Evolutionary conservation across 64 coral and sea anemone species (phyloP).

Genomic region (Porites australiensis): DNA sequence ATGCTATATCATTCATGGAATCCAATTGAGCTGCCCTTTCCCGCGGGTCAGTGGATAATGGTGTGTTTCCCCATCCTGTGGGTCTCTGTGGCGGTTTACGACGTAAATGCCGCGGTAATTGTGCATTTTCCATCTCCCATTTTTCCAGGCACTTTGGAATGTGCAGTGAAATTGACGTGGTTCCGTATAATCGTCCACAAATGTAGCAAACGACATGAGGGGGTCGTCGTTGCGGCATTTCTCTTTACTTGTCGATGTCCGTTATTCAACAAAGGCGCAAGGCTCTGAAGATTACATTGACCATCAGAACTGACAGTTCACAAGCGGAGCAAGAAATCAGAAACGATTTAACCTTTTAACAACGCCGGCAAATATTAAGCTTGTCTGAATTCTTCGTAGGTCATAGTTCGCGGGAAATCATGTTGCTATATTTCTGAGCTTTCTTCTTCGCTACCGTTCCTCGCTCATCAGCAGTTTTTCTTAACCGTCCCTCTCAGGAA

Average conservation of each 20-base stretch:
- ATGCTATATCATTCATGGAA: slow-evolving; percentile 95
- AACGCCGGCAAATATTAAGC: neutral
- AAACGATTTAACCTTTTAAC: neutral
- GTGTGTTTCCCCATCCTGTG: slow-evolving; percentile 67
- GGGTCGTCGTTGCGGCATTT: slow-evolving; percentile 86
- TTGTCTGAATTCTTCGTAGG: neutral
- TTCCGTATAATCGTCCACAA: slow-evolving; percentile 94
- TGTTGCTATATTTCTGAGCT: neutral
- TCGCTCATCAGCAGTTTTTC: neutral
- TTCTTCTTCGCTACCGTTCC: neutral
- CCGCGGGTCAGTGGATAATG: slow-evolving; percentile 60
- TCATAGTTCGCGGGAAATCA: neutral
- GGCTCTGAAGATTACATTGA: neutral
- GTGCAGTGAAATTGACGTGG: slow-evolving; percentile 87
- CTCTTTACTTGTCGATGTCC: neutral
- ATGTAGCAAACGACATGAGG: slow-evolving; percentile 95
- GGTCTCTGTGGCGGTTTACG: slow-evolving; percentile 74
- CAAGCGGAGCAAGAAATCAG: neutral
- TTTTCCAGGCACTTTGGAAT: slow-evolving; percentile 98
- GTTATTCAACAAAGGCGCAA: too few relatives aligned
- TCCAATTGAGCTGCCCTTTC: slow-evolving; percentile 75
- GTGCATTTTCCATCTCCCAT: slow-evolving; percentile 93
- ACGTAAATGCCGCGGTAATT: slow-evolving; percentile 81
- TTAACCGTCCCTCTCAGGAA: neutral
- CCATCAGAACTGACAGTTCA: neutral